A percentile compares a stretch with the other conserved stretches of the same genome.
These are phyloP conservation scores for Dinoponera quadriceps DNA, from an alignment of 1,140 invertebrate species.

Conservation along the genomic window DNA sequence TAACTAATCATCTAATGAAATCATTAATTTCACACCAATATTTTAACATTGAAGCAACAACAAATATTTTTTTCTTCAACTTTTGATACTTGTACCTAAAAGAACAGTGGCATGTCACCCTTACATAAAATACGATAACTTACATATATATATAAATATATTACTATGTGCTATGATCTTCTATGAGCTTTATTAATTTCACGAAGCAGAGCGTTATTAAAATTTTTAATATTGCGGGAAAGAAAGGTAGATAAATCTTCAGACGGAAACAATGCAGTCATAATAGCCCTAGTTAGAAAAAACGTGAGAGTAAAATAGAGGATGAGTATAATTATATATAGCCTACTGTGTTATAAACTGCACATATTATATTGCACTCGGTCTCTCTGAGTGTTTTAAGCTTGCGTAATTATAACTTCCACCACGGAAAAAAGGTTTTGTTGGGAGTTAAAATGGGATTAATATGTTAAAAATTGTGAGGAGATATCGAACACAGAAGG, in stretches of 20 bases:
- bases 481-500: conserved; percentile 45
- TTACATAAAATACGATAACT: background rate
- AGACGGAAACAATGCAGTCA: conserved; percentile 46
- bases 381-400: conserved; percentile 16
- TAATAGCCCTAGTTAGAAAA: conserved; percentile 48
- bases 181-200: conserved; percentile 25
- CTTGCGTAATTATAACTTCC: conserved; percentile 28
- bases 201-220: conserved; percentile 33
- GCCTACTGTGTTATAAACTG: conserved; percentile 13
- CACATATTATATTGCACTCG: conserved; percentile 14
- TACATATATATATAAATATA: conserved; percentile 7
- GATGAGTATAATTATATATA: conserved; percentile 26
- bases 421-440: conserved; percentile 20
- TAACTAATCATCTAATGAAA: background rate
- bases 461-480: conserved; percentile 33
- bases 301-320: conserved; percentile 52
- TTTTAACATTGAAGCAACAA: conserved; percentile 1
- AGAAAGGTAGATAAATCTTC: conserved; percentile 24
- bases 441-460: conserved; percentile 40
- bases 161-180: background rate
- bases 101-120: conserved; percentile 20
- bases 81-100: background rate
- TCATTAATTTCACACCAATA: background rate
- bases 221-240: conserved; percentile 1
- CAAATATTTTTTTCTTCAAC: background rate